Conservation (phyloP, 2,888 invertebrate species). For the Synergus laeviventris region DNA sequence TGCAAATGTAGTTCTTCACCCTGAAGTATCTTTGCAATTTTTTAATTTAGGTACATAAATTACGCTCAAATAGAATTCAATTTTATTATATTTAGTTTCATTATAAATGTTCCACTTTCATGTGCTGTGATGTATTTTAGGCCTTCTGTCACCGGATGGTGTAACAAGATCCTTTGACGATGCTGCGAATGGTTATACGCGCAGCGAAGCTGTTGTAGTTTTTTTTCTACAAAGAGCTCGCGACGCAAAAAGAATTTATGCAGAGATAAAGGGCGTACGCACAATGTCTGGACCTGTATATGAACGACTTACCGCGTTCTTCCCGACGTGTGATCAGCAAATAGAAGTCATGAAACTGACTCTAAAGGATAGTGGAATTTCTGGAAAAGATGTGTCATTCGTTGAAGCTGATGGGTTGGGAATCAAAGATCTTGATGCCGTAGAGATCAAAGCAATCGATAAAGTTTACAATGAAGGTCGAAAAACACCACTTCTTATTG, state of each 20-base stretch:
- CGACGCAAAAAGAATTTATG: conserved; percentile 53
- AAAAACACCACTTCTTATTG: conserved; percentile 53
- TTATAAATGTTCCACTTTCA: too few relatives aligned
- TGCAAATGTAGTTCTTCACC: conserved; percentile 46
- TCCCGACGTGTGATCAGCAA: conserved; percentile 48
- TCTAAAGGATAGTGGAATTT: conserved; percentile 49
- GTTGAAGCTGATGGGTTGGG: conserved; percentile 78
- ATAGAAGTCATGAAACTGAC: conserved; percentile 46
- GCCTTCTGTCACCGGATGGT: conserved; percentile 52
- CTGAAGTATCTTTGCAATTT: conserved; percentile 52
- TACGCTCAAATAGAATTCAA: not conserved
- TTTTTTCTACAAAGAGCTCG: conserved; percentile 52
- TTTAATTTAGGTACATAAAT: conserved; percentile 48
- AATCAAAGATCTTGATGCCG: conserved; percentile 76
- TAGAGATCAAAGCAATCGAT: conserved; percentile 57
- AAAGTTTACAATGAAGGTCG: conserved; percentile 51
- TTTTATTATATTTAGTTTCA: not conserved
- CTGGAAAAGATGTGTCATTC: conserved; percentile 52
- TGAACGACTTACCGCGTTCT: conserved; percentile 1
- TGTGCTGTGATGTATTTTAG: conserved; percentile 67
- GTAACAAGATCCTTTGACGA: conserved; percentile 50
- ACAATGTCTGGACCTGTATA: conserved; percentile 76
- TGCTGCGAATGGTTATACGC: conserved; percentile 48
- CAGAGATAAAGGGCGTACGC: conserved; percentile 72
- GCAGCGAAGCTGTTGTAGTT: conserved; percentile 49